These are phyloP conservation scores for Ametastegia equiseti DNA, from an alignment of 2,888 invertebrate genomes.

Conservation along the genomic window DNA sequence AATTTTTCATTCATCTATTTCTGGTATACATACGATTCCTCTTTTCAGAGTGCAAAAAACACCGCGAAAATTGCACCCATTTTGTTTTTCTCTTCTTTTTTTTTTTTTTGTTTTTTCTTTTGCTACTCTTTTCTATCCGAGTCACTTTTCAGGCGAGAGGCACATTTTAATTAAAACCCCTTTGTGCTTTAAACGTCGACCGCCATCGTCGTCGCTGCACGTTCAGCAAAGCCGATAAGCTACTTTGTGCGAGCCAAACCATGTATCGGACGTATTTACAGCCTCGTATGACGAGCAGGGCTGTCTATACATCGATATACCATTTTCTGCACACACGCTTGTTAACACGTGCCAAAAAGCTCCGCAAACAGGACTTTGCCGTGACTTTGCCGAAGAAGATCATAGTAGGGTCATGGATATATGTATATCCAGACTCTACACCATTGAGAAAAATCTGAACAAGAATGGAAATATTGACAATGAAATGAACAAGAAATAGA, in stretches of 20 bases:
- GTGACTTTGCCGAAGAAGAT: not conserved
- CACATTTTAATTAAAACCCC: constrained; percentile 38
- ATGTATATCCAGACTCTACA: too few relatives aligned
- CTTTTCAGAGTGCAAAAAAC: not conserved
- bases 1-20: too few relatives aligned
- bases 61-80: not conserved
- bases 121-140: too few relatives aligned
- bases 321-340: constrained; percentile 5
- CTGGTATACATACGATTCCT: too few relatives aligned
- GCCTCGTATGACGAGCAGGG: constrained; percentile 17
- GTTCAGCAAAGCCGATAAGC: constrained; percentile 36
- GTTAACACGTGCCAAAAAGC: constrained; percentile 21
- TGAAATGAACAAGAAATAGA: too few relatives aligned
- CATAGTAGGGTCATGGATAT: too few relatives aligned
- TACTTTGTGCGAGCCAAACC: constrained; percentile 43
- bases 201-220: constrained; percentile 20
- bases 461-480: too few relatives aligned
- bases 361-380: not conserved
- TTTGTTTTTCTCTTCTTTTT: not conserved
- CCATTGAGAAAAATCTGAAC: too few relatives aligned
- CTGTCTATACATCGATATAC: constrained; percentile 10
- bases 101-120: not conserved
- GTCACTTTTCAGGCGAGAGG: too few relatives aligned
- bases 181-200: constrained; percentile 35
- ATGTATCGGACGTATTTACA: constrained; percentile 42